Evolutionary conservation across 2,888 invertebrate genomes (phyloP).

Genomic region (Hemistola chrysoprasaria): DNA sequence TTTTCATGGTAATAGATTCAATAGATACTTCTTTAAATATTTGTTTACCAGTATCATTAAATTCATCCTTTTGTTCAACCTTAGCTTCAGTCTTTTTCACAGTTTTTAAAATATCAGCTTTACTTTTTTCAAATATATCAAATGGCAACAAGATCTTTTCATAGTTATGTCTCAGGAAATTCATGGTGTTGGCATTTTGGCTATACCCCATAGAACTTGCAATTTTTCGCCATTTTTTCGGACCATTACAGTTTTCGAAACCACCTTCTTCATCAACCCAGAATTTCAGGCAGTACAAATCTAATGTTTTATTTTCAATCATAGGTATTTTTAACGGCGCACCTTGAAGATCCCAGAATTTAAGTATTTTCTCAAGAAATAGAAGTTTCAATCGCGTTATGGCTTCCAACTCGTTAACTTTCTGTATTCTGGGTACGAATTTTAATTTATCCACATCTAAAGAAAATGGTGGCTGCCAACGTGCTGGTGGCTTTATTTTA

Average conservation of each 20-base stretch:
- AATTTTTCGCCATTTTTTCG: constrained; percentile 86
- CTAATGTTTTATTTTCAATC: constrained; percentile 86
- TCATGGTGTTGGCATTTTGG: constrained; percentile 79
- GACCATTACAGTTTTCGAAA: constrained; percentile 82
- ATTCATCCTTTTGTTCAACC: constrained; percentile 51
- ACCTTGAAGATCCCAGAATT: constrained; percentile 89
- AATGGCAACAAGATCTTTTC: constrained; percentile 86
- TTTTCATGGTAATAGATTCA: constrained; percentile 58
- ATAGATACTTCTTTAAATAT: constrained; percentile 65
- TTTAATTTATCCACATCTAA: constrained; percentile 86
- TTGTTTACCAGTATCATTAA: constrained; percentile 50
- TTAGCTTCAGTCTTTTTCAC: constrained; percentile 68
- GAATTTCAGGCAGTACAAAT: constrained; percentile 85
- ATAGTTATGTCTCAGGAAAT: constrained; percentile 84
- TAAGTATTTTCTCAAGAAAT: constrained; percentile 87
- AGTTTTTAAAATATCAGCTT: constrained; percentile 71
- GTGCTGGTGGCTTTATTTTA: constrained; percentile 88
- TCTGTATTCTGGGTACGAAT: constrained; percentile 79
- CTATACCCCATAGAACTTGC: constrained; percentile 84
- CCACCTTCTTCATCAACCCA: constrained; percentile 82
- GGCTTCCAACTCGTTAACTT: constrained; percentile 84
- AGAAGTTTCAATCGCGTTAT: constrained; percentile 87
- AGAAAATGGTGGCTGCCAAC: constrained; percentile 91
- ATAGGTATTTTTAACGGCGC: constrained; percentile 85
- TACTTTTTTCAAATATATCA: constrained; percentile 79